Evolutionary conservation across 1,140 invertebrate genomes (phyloP), one percentile per base, ranked within the genome.

Genomic region (Drosophila fuyamai): DNA sequence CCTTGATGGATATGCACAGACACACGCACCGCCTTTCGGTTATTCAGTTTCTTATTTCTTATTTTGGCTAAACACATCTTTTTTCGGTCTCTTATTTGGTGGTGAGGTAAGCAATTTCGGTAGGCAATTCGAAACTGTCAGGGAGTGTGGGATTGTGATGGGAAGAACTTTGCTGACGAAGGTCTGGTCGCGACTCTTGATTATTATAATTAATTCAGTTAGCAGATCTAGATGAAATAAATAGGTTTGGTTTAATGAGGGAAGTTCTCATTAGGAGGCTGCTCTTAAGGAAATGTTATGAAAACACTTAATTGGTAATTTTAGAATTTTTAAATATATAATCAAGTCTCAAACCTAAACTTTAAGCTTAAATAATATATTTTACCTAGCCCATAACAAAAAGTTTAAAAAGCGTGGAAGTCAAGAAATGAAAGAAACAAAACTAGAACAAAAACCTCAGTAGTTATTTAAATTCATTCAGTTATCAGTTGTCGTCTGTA

Each of bases 41-140:
- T 71, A 71, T 71, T 71, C 67, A 70, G 71, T 71, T 72, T 72
- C 65, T 70, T 65, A 66, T 48, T 66, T 63, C 60, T 66, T 72
- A 71, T 71, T 72, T 71, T 71, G 62, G 61, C 38, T 51, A 68
- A 68, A 66, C 65, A 68, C 40, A 35, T 58, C 29, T 57, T 40
- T 41, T 40, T 38, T 32, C 2, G 10, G 10, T 5, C 12, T 14
- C 10, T 32, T 12, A 35, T 40, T 35, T 18, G 27, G 41, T 41
- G 53, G n/a, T 35, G 48, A 51, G 48, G 48, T 35, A 71, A 58
- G 68, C 68, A 41, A 29, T 72, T 71, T 58, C 41, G 29, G 27
- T 8, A n/a, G 16, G 50, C 63, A 36, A 72, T 41, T 71, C 38
- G 36, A 71, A 70, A 58, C 51, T 71, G 67, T 36, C 67, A 41